These are phyloP conservation scores for Bufo gargarizans DNA, from an alignment of 2,113 vertebrate genomes.

Conservation along the genomic window DNA sequence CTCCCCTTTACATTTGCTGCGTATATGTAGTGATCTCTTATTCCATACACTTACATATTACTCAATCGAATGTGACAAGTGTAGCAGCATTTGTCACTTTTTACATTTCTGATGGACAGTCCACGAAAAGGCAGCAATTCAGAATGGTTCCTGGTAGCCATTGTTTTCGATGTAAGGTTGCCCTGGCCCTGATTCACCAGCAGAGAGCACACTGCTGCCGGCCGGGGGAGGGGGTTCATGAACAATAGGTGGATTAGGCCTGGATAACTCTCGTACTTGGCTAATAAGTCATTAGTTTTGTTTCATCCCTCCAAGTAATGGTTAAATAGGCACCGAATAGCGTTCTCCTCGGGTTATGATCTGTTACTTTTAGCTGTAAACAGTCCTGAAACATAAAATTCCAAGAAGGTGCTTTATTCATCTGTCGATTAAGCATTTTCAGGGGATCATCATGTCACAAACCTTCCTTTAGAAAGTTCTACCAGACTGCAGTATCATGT, in stretches of 20 bases:
- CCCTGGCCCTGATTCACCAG: conserved; percentile 29
- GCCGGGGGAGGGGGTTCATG: neutral
- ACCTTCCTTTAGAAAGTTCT: neutral
- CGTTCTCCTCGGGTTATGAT: neutral
- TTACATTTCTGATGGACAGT: conserved; percentile 25
- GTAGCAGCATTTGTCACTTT: conserved; percentile 30
- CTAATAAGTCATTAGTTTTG: conserved; percentile 9
- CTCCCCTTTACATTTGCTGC: neutral
- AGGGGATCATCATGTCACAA: neutral
- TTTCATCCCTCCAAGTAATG: neutral
- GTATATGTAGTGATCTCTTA: conserved; percentile 17
- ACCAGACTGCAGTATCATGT: neutral
- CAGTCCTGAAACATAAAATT: neutral
- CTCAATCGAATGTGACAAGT: conserved; percentile 47
- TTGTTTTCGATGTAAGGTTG: conserved; percentile 27
- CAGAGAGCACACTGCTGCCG: conserved; percentile 31
- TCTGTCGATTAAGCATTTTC: too few species aligned
- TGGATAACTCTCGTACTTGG: neutral
- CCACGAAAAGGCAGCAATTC: neutral
- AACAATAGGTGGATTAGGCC: conserved; percentile 32
- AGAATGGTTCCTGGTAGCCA: neutral
- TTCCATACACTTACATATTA: conserved; percentile 15
- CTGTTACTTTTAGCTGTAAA: neutral
- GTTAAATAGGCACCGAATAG: neutral
- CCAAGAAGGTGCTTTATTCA: neutral